Evolutionary conservation across 2,113 vertebrate species (phyloP).

Genomic region (Seriola dumerili): DNA sequence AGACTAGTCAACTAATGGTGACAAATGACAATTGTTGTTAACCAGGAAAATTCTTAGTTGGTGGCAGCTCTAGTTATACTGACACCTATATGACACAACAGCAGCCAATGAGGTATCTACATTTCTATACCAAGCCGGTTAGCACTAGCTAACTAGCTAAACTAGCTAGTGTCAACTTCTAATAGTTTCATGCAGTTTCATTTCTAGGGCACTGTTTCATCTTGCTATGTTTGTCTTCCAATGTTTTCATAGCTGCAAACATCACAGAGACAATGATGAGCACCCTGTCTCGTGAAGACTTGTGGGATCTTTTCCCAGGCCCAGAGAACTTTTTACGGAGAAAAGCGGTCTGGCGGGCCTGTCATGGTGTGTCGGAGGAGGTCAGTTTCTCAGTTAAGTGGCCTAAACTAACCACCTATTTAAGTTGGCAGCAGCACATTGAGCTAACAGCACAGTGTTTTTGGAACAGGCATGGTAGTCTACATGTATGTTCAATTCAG

Average conservation of each 20-base stretch:
- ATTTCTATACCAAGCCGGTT: no score
- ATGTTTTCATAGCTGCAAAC: not conserved
- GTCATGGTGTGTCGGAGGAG: slow-evolving; percentile 17
- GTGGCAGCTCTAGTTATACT: not conserved
- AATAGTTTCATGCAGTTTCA: no score
- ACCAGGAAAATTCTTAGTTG: no score
- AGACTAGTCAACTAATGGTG: no score
- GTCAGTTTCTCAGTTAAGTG: not conserved
- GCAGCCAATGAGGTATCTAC: not conserved
- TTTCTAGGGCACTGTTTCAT: no score
- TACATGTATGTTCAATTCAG: not conserved
- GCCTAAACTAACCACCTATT: not conserved
- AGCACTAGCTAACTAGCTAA: no score
- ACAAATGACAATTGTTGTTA: no score
- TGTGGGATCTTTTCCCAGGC: not conserved
- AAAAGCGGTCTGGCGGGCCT: slow-evolving; percentile 16
- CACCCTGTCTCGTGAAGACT: slow-evolving; percentile 4
- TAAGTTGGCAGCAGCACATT: slow-evolving; percentile 1
- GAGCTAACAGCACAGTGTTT: slow-evolving; percentile 7
- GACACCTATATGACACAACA: not conserved
- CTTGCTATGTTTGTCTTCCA: not conserved
- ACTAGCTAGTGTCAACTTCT: no score
- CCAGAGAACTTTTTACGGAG: slow-evolving; percentile 1
- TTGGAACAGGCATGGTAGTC: slow-evolving; percentile 7
- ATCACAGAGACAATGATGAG: not conserved